Percentiles rank a stretch among this genome's conserved stretches.
Conservation (phyloP, 2,113 vertebrate genomes). For the Cettia cetti region DNA sequence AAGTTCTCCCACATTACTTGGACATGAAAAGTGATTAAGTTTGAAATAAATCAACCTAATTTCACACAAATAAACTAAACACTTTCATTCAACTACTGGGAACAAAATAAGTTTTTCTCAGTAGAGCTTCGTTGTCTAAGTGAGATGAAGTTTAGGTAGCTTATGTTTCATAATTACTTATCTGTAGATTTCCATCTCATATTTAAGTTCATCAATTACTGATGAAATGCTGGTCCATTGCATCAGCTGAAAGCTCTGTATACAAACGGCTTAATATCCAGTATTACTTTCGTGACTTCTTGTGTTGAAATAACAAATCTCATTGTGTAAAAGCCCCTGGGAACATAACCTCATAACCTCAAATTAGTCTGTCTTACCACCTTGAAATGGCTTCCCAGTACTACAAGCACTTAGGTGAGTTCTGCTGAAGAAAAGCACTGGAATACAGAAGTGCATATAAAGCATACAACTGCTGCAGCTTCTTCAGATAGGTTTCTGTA, state of each 20-base stretch:
- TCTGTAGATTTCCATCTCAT: not conserved
- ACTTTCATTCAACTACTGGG: not conserved
- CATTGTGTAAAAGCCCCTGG: slow-evolving; percentile 27
- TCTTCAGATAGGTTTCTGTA: not conserved
- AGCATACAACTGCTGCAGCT: not conserved
- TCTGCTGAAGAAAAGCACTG: not conserved
- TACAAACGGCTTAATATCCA: not conserved
- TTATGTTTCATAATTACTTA: slow-evolving; percentile 5
- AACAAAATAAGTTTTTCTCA: slow-evolving; percentile 4
- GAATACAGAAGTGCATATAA: not conserved
- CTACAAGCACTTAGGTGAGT: not conserved
- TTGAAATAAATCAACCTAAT: slow-evolving; percentile 25
- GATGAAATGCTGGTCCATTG: slow-evolving; percentile 39
- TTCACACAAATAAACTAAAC: not conserved
- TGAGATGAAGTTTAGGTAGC: not conserved
- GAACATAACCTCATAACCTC: not conserved
- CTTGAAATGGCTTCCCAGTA: not conserved
- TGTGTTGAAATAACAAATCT: slow-evolving; percentile 1
- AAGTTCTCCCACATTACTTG: slow-evolving; percentile 62
- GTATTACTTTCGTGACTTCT: not conserved
- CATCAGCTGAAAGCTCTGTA: slow-evolving; percentile 25
- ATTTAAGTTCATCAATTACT: not conserved
- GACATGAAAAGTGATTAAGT: not conserved
- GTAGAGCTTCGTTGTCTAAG: not conserved
- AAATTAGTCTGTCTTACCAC: not conserved